A percentile compares a stretch with the other conserved stretches of the same genome.
Evolutionary conservation across 2,888 invertebrate genomes (phyloP).

Genomic region (Luperina testacea): DNA sequence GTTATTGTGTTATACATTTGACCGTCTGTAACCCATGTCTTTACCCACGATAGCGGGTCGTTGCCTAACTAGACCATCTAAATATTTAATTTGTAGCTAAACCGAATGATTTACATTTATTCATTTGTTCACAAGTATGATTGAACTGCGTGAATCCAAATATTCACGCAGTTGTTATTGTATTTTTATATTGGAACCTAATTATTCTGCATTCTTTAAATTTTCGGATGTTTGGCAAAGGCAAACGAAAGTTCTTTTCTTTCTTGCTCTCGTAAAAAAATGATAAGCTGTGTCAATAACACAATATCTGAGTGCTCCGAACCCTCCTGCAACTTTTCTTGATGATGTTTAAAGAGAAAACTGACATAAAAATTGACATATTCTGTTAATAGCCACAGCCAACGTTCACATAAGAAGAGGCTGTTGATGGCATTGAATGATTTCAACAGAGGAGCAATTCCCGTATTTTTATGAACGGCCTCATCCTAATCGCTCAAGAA

Average conservation of each 20-base stretch:
- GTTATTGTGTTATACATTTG: slow-evolving; percentile 36
- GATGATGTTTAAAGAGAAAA: neutral
- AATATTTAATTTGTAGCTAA: slow-evolving; percentile 39
- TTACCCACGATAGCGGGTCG: slow-evolving; percentile 17
- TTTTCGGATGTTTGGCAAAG: neutral
- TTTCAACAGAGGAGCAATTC: neutral
- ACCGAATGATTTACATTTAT: slow-evolving; percentile 12
- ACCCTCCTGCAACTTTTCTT: neutral
- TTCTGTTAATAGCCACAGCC: neutral
- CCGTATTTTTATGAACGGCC: neutral
- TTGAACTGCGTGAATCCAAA: slow-evolving; percentile 1
- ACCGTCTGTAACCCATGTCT: slow-evolving; percentile 44
- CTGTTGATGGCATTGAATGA: neutral
- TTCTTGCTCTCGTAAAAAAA: neutral
- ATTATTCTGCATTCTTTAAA: slow-evolving; percentile 17
- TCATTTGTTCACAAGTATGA: slow-evolving; percentile 13
- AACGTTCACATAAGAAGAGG: neutral
- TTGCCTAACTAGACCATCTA: slow-evolving; percentile 12
- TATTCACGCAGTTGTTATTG: too few species aligned
- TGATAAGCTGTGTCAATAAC: too few species aligned
- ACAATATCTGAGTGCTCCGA: neutral
- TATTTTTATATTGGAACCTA: neutral
- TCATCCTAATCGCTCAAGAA: neutral
- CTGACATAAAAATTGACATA: neutral
- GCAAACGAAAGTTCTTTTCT: neutral